These are phyloP conservation scores for Rhegmatorhina hoffmannsi DNA, from an alignment of 2,113 vertebrate genomes.

Conservation along the genomic window DNA sequence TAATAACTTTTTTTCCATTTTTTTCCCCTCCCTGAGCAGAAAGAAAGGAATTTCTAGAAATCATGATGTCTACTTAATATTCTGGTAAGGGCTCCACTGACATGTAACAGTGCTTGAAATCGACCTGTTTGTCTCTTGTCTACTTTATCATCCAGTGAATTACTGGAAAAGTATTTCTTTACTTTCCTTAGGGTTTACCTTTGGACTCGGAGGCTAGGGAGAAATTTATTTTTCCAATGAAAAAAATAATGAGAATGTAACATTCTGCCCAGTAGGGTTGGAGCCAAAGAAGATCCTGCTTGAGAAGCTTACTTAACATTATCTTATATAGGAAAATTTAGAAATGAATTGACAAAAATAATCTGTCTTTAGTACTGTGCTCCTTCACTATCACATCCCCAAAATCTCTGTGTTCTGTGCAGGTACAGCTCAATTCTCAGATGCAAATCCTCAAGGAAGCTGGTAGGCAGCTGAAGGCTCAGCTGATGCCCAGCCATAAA, in stretches of 20 bases:
- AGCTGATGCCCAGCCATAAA: not conserved
- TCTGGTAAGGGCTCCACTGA: not conserved
- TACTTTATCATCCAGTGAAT: not conserved
- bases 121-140: not conserved
- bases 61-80: not conserved
- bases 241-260: not conserved
- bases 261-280: not conserved
- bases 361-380: not conserved
- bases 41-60: not conserved
- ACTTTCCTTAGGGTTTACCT: not conserved
- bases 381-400: not conserved
- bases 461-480: not conserved
- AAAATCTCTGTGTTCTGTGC: not conserved
- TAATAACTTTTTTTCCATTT: not conserved
- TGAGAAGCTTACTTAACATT: not conserved
- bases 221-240: not conserved
- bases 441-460: not conserved
- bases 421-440: not conserved
- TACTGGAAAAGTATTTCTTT: not conserved
- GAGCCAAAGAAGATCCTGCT: not conserved
- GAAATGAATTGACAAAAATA: not conserved
- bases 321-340: not conserved
- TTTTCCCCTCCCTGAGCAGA: not conserved
- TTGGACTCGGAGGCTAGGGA: not conserved
- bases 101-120: not conserved